Evolutionary conservation across 2,888 invertebrate species (phyloP).

Genomic region (Litoditis marina): DNA sequence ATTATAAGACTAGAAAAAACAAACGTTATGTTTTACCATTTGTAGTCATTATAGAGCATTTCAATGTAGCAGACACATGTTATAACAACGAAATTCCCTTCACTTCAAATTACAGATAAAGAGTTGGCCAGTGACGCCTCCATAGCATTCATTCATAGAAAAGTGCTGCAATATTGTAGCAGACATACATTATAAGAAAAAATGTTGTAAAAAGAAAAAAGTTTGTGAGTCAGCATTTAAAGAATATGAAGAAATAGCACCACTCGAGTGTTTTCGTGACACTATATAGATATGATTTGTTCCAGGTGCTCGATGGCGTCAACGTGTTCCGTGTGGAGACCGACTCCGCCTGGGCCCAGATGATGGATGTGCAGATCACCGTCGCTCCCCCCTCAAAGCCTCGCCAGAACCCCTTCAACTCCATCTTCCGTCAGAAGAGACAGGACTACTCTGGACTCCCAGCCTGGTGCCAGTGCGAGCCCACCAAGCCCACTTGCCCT

Average conservation of each 20-base stretch:
- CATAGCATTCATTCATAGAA: no score
- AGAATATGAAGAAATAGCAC: no score
- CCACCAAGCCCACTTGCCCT: constrained; percentile 51
- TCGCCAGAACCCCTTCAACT: constrained; percentile 48
- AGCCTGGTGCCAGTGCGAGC: constrained; percentile 59
- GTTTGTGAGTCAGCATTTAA: no score
- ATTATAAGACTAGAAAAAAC: neutral
- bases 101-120: no score
- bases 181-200: no score
- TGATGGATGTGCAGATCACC: constrained; percentile 58
- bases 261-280: no score
- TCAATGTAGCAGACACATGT: no score
- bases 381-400: constrained; percentile 58
- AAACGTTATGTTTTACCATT: neutral
- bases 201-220: no score
- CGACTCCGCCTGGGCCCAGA: constrained; percentile 57
- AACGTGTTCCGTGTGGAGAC: constrained; percentile 58
- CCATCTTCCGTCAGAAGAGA: constrained; percentile 58
- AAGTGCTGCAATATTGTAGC: no score
- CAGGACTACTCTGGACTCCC: constrained; percentile 52
- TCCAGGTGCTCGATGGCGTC: constrained; percentile 49
- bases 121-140: no score
- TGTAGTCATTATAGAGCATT: neutral
- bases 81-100: no score
- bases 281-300: neutral